These are phyloP conservation scores for Plagiodera versicolora DNA, from an alignment of 2,888 invertebrate genomes.

Conservation along the genomic window DNA sequence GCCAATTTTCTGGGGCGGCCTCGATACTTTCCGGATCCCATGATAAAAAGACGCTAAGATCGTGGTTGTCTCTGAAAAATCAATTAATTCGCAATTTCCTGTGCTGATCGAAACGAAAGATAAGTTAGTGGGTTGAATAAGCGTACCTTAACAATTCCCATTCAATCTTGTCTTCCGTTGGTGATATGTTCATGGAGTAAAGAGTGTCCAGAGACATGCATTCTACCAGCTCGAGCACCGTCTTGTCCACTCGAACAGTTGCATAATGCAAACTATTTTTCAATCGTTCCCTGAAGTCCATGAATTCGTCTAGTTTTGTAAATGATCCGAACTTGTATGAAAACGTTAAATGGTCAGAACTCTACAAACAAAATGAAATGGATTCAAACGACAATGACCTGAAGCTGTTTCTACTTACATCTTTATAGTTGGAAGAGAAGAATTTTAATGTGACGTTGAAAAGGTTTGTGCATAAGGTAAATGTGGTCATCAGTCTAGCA, in stretches of 20 bases:
- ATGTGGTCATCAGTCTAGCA: slow-evolving; percentile 71
- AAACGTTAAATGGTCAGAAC: slow-evolving; percentile 86
- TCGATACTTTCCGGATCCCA: slow-evolving; percentile 65
- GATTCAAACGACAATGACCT: too few species aligned
- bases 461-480: slow-evolving; percentile 68
- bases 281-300: slow-evolving; percentile 78
- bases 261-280: slow-evolving; percentile 81
- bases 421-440: slow-evolving; percentile 86
- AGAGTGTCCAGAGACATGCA: slow-evolving; percentile 59
- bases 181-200: slow-evolving; percentile 62
- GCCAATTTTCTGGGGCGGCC: slow-evolving; percentile 48
- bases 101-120: too few species aligned
- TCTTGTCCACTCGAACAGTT: slow-evolving; percentile 66
- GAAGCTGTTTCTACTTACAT: slow-evolving; percentile 61
- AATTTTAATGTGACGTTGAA: slow-evolving; percentile 80
- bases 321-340: slow-evolving; percentile 95
- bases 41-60: slow-evolving; percentile 69
- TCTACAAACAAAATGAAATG: slow-evolving; percentile 63
- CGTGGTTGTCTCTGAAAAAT: slow-evolving; percentile 70
- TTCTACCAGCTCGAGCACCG: slow-evolving; percentile 68
- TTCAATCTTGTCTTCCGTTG: slow-evolving; percentile 62
- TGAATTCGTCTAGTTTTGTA: slow-evolving; percentile 87
- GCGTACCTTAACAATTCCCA: slow-evolving; percentile 59
- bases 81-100: too few species aligned
- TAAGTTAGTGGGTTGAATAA: too few species aligned